phyloP scores from a whole-genome alignment of 1,140 invertebrate genomes.

The Pogonomyrmex barbatus region DNA sequence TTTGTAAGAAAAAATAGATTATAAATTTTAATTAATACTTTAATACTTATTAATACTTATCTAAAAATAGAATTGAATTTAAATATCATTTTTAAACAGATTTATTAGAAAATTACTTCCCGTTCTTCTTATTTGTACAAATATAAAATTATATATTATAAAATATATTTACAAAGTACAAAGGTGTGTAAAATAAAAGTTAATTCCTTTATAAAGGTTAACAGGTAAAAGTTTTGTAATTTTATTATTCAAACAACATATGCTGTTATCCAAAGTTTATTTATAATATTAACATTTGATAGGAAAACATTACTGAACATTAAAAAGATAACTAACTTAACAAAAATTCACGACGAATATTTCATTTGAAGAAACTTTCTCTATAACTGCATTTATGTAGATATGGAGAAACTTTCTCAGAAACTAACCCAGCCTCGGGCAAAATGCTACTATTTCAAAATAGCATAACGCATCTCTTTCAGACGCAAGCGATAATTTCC shows the following conservation, averaged over 20 bases:
- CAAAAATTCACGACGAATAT: constrained; percentile 5
- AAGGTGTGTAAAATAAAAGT: background rate
- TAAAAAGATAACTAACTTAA: background rate
- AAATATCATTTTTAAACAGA: background rate
- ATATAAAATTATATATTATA: too few relatives aligned
- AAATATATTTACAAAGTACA: background rate
- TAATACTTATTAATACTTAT: background rate
- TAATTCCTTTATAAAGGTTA: background rate
- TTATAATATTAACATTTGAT: background rate
- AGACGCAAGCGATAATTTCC: background rate
- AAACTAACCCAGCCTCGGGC: background rate
- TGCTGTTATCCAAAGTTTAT: background rate
- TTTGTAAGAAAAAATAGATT: background rate
- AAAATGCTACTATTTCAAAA: background rate
- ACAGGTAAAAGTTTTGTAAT: background rate
- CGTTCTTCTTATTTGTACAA: background rate
- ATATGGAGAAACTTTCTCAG: constrained; percentile 43
- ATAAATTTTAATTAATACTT: background rate
- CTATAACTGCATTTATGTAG: constrained; percentile 35
- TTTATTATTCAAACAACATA: background rate
- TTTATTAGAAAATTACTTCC: background rate
- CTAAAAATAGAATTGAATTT: background rate
- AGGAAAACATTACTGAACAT: background rate
- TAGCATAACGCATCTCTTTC: background rate
- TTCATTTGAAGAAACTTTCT: constrained; percentile 36